These are phyloP conservation scores for Phoebastria nigripes DNA, from an alignment of 2,797 vertebrate species.

Conservation along the genomic window DNA sequence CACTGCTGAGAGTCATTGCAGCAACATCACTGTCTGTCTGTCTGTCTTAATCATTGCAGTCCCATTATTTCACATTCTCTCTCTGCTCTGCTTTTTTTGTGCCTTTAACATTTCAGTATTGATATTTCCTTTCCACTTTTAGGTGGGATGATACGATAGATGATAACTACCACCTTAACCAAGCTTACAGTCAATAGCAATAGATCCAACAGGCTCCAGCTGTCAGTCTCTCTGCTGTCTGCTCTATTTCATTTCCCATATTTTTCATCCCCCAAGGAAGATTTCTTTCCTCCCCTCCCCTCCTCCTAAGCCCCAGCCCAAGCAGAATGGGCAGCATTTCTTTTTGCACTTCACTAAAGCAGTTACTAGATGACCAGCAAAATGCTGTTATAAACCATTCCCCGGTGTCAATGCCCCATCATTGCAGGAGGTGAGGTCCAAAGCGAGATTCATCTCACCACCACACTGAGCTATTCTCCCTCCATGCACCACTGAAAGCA, in stretches of 20 bases:
- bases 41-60: background rate
- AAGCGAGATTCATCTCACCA: background rate
- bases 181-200: background rate
- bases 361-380: background rate
- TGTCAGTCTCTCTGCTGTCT: background rate
- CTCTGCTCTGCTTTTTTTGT: background rate
- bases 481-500: background rate
- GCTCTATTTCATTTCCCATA: background rate
- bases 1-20: background rate
- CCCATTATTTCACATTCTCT: background rate
- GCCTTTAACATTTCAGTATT: constrained; percentile 12
- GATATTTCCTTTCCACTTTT: constrained; percentile 13
- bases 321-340: background rate
- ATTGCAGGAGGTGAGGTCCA: background rate
- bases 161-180: background rate
- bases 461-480: background rate
- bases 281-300: background rate
- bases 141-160: background rate
- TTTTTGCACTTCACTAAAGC: background rate
- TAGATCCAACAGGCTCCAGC: constrained; percentile 19
- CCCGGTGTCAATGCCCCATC: background rate
- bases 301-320: background rate
- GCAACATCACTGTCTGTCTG: background rate
- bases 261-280: background rate
- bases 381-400: background rate